A percentile compares a stretch with the other conserved stretches of the same genome.
phyloP scores from a whole-genome alignment of 2,888 invertebrate genomes.

The Eudasyphora cyanicolor region DNA sequence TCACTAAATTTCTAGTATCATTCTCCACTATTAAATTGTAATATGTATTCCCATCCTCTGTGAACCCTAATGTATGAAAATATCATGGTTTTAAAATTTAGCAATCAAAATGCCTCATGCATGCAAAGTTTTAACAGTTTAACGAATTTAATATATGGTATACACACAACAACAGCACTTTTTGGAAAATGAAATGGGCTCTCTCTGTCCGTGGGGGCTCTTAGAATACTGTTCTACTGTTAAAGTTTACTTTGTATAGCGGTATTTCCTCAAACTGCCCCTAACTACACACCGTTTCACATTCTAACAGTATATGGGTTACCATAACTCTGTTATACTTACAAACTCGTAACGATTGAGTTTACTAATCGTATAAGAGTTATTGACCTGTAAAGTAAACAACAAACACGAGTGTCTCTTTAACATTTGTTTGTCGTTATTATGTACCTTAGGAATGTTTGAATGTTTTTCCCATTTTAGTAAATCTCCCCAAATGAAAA shows the following conservation, averaged over 20 bases:
- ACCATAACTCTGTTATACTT: neutral
- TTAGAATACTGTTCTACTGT: neutral
- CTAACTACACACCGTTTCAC: neutral
- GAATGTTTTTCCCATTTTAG: neutral
- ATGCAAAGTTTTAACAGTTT: too few species aligned
- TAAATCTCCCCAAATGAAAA: neutral
- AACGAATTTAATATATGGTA: too few species aligned
- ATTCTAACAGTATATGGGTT: too few species aligned
- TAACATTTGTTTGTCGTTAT: constrained; percentile 23
- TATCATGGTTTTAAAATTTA: too few species aligned
- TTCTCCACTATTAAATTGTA: too few species aligned
- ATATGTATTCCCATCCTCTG: too few species aligned
- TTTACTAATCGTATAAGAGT: constrained; percentile 14
- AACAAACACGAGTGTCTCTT: neutral
- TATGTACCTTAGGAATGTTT: neutral
- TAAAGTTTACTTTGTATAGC: neutral
- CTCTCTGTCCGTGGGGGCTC: too few species aligned
- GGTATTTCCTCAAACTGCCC: neutral
- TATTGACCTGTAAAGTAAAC: constrained; percentile 20
- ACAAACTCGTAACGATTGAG: neutral
- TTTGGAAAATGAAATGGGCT: too few species aligned
- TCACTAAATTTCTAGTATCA: too few species aligned
- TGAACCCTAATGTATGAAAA: too few species aligned
- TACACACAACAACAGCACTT: too few species aligned
- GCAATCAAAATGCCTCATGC: too few species aligned